These are phyloP conservation scores for Arbacia lixula DNA, from an alignment of 53 echinoderm and acorn worm genomes.

Conservation along the genomic window DNA sequence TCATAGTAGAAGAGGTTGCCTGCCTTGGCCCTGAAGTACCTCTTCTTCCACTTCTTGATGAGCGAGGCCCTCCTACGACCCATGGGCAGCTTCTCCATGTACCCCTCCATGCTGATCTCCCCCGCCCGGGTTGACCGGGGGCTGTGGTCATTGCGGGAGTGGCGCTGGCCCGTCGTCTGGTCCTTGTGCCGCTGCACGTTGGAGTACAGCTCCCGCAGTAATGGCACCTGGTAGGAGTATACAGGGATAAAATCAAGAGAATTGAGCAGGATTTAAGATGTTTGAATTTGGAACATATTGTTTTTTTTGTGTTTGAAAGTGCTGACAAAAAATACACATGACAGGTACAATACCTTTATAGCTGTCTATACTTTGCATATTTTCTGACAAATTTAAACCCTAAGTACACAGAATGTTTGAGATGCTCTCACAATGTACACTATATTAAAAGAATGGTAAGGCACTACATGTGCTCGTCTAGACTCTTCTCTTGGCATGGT, in stretches of 20 bases:
- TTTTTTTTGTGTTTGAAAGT: too few relatives aligned
- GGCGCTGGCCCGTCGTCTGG: conserved; percentile 32
- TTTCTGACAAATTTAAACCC: too few relatives aligned
- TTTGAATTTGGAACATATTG: too few relatives aligned
- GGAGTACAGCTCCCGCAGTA: conserved; percentile 81
- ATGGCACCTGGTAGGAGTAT: conserved; percentile 61
- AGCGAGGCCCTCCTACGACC: conserved; percentile 87
- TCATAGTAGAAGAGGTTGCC: conserved; percentile 99
- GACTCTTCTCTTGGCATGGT: too few relatives aligned
- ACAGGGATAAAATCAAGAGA: not conserved
- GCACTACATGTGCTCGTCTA: too few relatives aligned
- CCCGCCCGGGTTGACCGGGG: conserved; percentile 64
- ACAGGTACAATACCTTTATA: too few relatives aligned
- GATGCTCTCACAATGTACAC: too few relatives aligned
- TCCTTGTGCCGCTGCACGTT: conserved; percentile 71
- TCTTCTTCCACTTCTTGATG: conserved; percentile 99
- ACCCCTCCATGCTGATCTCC: conserved; percentile 98
- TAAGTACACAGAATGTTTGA: too few relatives aligned
- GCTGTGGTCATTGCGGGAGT: conserved; percentile 50
- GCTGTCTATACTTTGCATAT: too few relatives aligned
- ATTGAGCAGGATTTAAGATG: not conserved
- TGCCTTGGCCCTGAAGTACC: conserved; percentile 95
- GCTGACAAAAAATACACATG: too few relatives aligned
- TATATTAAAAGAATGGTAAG: too few relatives aligned
- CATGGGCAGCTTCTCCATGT: conserved; percentile 99